Evolutionary conservation across 2,113 vertebrate species (phyloP), one percentile per base, ranked within the genome.

Genomic region (Vireo altiloquus): DNA sequence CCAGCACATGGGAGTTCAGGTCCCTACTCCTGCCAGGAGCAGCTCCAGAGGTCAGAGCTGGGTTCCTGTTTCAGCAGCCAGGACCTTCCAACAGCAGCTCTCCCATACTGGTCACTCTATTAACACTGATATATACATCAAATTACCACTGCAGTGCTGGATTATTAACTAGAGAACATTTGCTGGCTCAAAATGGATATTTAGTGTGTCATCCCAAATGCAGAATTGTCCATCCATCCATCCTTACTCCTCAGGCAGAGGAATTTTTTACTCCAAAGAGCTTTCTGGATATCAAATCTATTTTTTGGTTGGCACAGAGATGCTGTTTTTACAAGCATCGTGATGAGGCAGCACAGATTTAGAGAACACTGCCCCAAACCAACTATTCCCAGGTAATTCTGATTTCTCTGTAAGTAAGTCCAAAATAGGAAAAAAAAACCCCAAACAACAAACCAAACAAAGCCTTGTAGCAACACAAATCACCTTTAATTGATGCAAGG

Each of bases 41-140:
- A 33, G 74, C 66, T 15, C 65, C 7, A 12, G 82, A n/a, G 95
- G 94, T 84, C 94, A 96, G 81, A 17, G 40, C 87, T 37, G 60
- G 72, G 14, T 28, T 81, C 59, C 37, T 18, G 9, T 71, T 87
- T 64, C 64, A 19, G 80, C 86, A 93, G 77, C 89, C 63, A 72
- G 76, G 42, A 92, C 30, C 92, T 42, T 19, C 59, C 88, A 82
- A 3, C 59, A 49, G 86, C 84, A 54, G 37, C 37, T 31, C 89
- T 74, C 60, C 82, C 21, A 2, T 7, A 20, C 24, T 14, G 24
- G 11, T 5, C 81, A 25, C 84, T 15, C 65, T 10, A 24, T 46
- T 21, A 82, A 18, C 92, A 17, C 79, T 9, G 28, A 60, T 3
- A 39, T 39, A 60, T 2, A 35, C 40, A 27, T 88, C 80, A 33